These are phyloP conservation scores for Lonchura striata DNA, from an alignment of 2,113 vertebrate species.

Conservation along the genomic window DNA sequence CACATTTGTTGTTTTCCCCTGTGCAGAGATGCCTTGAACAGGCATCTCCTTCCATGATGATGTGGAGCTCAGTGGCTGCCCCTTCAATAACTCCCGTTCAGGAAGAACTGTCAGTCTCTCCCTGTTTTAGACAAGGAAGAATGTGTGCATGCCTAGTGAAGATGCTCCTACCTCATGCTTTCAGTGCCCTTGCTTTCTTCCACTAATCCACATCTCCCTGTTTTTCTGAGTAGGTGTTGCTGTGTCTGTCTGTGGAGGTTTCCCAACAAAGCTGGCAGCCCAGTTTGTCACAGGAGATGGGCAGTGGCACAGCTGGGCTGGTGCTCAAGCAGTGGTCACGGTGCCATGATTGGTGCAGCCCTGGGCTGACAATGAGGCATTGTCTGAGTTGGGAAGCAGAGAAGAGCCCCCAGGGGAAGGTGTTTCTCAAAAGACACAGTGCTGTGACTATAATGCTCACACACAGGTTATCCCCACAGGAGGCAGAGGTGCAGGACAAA, in stretches of 20 bases:
- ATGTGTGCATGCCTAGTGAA: background rate
- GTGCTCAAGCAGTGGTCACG: background rate
- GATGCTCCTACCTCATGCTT: background rate
- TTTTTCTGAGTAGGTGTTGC: slow-evolving; percentile 36
- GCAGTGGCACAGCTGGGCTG: background rate
- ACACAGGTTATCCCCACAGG: background rate
- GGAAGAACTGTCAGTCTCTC: background rate
- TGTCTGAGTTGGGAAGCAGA: background rate
- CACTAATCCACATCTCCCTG: slow-evolving; percentile 27
- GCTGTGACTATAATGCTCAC: background rate
- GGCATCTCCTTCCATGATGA: background rate
- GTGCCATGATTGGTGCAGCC: background rate
- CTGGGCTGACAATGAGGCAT: background rate
- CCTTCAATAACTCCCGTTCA: background rate
- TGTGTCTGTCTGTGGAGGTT: background rate
- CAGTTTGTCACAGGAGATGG: background rate
- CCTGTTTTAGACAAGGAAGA: background rate
- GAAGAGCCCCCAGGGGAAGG: background rate
- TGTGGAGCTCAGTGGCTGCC: background rate
- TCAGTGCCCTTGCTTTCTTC: background rate
- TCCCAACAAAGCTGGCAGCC: background rate
- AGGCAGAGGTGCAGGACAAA: background rate
- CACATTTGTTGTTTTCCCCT: background rate
- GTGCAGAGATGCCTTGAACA: background rate
- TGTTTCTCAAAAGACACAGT: background rate